A percentile compares a stretch with the other conserved stretches of the same genome.
Evolutionary conservation across 1,140 invertebrate species (phyloP).

Genomic region (Drosophila parvula): DNA sequence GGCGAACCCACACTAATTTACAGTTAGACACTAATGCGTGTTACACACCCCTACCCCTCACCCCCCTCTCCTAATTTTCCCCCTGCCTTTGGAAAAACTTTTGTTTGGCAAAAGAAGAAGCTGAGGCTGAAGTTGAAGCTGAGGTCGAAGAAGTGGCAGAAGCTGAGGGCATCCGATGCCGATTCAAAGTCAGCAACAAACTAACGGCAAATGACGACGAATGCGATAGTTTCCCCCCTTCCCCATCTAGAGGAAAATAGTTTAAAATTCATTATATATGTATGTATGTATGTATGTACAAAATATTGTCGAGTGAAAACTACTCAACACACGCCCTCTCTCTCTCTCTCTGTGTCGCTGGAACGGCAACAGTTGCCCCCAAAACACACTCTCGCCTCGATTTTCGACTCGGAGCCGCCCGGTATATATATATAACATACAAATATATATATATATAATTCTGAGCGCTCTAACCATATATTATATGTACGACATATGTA

Average conservation of each 20-base stretch:
- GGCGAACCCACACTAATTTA: conserved; percentile 28
- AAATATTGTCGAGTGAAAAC: conserved; percentile 27
- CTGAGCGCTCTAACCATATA: conserved; percentile 67
- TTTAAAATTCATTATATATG: conserved; percentile 76
- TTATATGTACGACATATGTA: conserved; percentile 22
- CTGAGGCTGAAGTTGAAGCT: not conserved
- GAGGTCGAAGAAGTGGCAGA: not conserved
- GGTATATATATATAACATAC: conserved; percentile 43
- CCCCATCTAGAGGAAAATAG: conserved; percentile 49
- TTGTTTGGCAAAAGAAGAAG: conserved; percentile 25
- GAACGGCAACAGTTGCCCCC: conserved; percentile 16
- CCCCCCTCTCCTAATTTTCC: not conserved
- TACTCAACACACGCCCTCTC: conserved; percentile 19
- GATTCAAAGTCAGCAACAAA: conserved; percentile 51
- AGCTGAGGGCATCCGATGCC: conserved; percentile 34
- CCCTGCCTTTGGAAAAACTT: conserved; percentile 34
- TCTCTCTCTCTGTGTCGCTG: conserved; percentile 12
- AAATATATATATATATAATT: conserved; percentile 45
- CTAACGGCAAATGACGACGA: conserved; percentile 44
- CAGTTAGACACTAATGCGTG: conserved; percentile 37
- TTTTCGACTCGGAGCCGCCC: conserved; percentile 25
- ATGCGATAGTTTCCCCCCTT: conserved; percentile 59
- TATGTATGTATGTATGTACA: conserved; percentile 49
- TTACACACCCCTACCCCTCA: not conserved
- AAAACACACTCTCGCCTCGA: conserved; percentile 26